Evolutionary conservation across 2,113 vertebrate species (phyloP), one percentile per base, ranked within the genome.

Genomic region (Psilopsiagon aurifrons): DNA sequence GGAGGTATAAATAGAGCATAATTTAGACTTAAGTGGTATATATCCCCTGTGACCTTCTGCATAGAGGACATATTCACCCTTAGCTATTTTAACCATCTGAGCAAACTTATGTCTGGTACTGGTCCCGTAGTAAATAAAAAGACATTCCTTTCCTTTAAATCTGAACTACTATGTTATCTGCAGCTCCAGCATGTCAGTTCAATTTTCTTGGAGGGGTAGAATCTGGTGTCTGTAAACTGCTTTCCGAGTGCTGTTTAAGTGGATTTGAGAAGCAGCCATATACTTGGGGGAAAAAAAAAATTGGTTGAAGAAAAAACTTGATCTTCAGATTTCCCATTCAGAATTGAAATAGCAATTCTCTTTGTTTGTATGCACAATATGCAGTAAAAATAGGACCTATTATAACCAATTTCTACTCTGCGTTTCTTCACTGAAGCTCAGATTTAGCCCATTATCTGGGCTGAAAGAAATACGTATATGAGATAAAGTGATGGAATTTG

Each of bases 161-260:
- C 64, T 86, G 93, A 92, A 51, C 55, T 55, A 86, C 28, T 64
- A 5, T 74, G 62, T 86, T 82, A 94, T 90, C 49, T 92, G 25
- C 85, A 83, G 71, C 78, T 75, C 73, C 24, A 75, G 49, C 63
- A 54, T 70, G 52, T 88, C 79, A 78, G 54, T 74, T 95, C 47
- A 23, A 44, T 83, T 96, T 92, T 92, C 84, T 91, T 93, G 27
- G 60, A 86, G 22, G 27, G 77, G 91, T 92, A 91, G 83, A 91
- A 97, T 94, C 85, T 96, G 78, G 91, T 86, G 63, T 91, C 68
- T 73, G 57, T 60, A 86, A 93, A 74, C 88, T 91, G 83, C 89
- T 97, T 94, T 94, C 79, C 68, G 88, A 96, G 91, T 84, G 79
- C 35, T 84, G 74, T 35, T 85, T 93, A 90, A 92, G 47, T 91